Percentiles rank a stretch among this genome's conserved stretches.
Evolutionary conservation across 2,113 vertebrate species (phyloP).

Genomic region (Poeciliopsis prolifica): DNA sequence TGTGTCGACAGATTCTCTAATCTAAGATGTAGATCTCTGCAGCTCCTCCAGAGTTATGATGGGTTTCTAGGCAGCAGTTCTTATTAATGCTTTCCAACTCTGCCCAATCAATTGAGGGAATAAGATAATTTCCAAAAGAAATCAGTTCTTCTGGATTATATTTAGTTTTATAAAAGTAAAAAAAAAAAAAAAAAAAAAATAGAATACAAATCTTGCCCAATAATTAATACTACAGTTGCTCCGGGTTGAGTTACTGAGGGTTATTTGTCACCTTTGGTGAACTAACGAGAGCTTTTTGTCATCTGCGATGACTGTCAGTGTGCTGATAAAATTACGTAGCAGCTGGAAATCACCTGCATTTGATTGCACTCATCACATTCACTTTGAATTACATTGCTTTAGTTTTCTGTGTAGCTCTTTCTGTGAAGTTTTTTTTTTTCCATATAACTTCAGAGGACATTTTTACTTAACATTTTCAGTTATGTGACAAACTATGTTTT

Average conservation of each 20-base stretch:
- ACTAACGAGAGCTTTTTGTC: constrained; percentile 40
- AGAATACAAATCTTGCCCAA: not conserved
- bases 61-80: not conserved
- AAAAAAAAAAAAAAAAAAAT: not conserved
- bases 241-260: not conserved
- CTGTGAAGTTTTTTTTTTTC: not conserved
- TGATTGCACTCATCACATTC: constrained; percentile 41
- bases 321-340: constrained; percentile 66
- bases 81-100: not conserved
- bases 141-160: not conserved
- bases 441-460: not conserved
- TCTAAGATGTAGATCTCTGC: not conserved
- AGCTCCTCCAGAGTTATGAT: not conserved
- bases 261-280: constrained; percentile 16
- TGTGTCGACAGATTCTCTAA: not conserved
- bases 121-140: not conserved
- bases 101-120: not conserved
- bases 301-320: constrained; percentile 32
- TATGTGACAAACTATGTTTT: not conserved
- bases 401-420: constrained; percentile 7
- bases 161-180: not conserved
- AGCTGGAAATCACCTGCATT: constrained; percentile 53
- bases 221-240: not conserved
- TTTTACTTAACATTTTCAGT: not conserved
- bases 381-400: constrained; percentile 45